These are phyloP conservation scores for Tenthredo scrophulariae DNA, from an alignment of 2,888 invertebrate genomes.

Conservation along the genomic window DNA sequence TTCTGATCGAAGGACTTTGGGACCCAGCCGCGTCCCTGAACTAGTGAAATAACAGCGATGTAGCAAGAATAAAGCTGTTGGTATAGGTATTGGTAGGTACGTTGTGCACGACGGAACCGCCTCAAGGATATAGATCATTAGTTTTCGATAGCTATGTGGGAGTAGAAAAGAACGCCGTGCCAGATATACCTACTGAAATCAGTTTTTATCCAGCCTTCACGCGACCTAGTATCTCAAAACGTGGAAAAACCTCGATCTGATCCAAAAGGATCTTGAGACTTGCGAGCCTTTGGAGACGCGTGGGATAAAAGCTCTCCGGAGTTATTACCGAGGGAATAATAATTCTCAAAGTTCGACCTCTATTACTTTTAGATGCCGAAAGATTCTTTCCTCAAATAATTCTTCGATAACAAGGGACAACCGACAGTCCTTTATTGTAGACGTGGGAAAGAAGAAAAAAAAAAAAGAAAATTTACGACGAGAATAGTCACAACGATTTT, in stretches of 20 bases:
- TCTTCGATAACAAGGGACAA: constrained; percentile 29
- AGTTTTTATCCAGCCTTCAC: constrained; percentile 27
- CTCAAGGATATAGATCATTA: constrained; percentile 46
- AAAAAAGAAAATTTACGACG: neutral
- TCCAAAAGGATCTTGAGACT: neutral
- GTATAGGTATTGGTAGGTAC: neutral
- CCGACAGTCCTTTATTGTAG: neutral
- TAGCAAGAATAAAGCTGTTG: neutral
- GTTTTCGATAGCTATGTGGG: constrained; percentile 29
- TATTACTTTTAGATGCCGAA: neutral
- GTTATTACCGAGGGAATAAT: constrained; percentile 46
- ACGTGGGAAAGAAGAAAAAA: neutral
- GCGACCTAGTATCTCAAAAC: constrained; percentile 36
- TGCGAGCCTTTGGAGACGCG: constrained; percentile 22
- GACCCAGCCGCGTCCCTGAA: neutral
- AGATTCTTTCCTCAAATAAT: constrained; percentile 3
- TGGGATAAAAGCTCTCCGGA: constrained; percentile 30
- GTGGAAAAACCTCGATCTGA: neutral
- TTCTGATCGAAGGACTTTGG: constrained; percentile 22
- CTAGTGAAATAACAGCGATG: neutral
- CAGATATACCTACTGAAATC: constrained; percentile 15
- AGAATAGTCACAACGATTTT: neutral
- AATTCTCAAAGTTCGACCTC: constrained; percentile 16
- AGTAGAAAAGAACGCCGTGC: neutral
- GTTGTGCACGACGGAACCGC: constrained; percentile 30